phyloP scores from a whole-genome alignment of 2,888 invertebrate species.

The Gibbula magus region DNA sequence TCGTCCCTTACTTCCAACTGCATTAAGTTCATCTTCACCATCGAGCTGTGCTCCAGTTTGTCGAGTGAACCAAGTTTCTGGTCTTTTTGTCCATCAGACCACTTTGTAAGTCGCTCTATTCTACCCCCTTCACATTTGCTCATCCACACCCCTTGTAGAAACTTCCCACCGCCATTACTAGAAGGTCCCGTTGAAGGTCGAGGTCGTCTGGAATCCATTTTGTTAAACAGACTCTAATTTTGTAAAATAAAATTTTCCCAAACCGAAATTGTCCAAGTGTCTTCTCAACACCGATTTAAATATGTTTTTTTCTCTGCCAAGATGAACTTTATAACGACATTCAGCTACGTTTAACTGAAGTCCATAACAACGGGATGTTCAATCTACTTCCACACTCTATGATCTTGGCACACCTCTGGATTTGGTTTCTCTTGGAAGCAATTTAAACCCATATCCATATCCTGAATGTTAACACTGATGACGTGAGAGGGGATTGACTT shows the following conservation, averaged over 20 bases:
- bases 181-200: not conserved
- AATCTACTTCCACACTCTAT: not conserved
- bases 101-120: not conserved
- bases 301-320: too few species aligned
- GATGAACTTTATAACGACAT: not conserved
- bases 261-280: too few species aligned
- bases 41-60: not conserved
- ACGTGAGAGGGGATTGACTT: too few species aligned
- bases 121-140: constrained; percentile 5
- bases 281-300: too few species aligned
- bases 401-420: too few species aligned
- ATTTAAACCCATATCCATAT: too few species aligned
- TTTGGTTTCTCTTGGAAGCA: too few species aligned
- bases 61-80: not conserved
- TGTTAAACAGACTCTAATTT: not conserved
- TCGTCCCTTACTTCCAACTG: constrained; percentile 13
- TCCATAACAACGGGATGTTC: not conserved
- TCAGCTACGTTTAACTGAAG: not conserved
- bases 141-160: constrained; percentile 8
- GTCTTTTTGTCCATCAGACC: constrained; percentile 7
- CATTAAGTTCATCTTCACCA: constrained; percentile 13
- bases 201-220: not conserved
- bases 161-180: not conserved
- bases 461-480: too few species aligned
- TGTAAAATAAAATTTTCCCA: too few species aligned